Base-by-base conservation (phyloP, 2,797 vertebrate genomes). In the Anniella stebbinsi region DNA sequence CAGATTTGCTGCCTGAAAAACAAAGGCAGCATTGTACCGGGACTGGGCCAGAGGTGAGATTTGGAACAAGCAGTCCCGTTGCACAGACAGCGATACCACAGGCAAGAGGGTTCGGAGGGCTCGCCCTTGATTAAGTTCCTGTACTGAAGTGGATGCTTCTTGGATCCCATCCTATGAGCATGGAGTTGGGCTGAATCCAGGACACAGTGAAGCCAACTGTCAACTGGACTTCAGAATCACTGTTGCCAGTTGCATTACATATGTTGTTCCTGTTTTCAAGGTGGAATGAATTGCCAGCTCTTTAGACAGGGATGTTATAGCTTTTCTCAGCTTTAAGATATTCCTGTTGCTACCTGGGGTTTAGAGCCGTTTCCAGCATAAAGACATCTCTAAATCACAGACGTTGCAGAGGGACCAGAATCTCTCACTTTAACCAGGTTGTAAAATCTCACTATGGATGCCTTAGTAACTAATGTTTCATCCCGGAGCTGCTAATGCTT, bases 401-500 rank as follows among this genome's bases (percentile, higher is more conserved):
- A 15, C 87, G 78, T 89, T 93, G 93, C 45, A 85, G 91, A 94
- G 94, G 75, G 76, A 84, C 63, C 90, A 57, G 92, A 95, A 96
- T 97, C 60, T 33, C 94, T 96, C 95, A 95, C 95, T 96, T 96
- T 96, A 96, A 96, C 95, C 96, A 90, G 93, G 92, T 25, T 95
- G 95, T 97, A 96, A 97, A 97, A 93, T 88, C 94, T 95, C 93
- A 70, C 92, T 89, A 72, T 38, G 88, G 93, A 92, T 89, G 85
- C 90, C 2, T 28, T 48, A 89, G 92, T 88, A 93, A 93, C 89
- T 83, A 87, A 93, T 80, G 93, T 92, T 94, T 95, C 92, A 93
- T 92, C 91, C 88, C 0, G 0, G 90, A 92, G 94, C 67, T 94
- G 91, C 93, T 92, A 96, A 95, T 93, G 93, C 91, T 95, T 96